phyloP scores from a whole-genome alignment of 2,888 invertebrate species.

The Lepidochrysops patricia region DNA sequence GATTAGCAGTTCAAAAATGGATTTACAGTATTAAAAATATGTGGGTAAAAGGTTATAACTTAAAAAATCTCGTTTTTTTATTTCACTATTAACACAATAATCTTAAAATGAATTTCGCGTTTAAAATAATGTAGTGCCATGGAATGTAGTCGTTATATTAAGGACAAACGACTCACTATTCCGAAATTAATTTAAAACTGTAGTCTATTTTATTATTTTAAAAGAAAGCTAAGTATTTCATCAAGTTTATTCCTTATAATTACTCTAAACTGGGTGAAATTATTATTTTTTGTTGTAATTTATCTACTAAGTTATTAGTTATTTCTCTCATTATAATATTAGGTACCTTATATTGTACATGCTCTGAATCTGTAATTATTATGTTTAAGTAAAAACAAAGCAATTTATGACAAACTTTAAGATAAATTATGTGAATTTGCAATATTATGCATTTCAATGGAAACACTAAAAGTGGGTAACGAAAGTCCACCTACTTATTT shows the following conservation, averaged over 20 bases:
- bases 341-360: too few species aligned
- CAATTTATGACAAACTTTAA: too few species aligned
- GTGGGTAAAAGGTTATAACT: neutral
- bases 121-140: slow-evolving; percentile 33
- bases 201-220: too few species aligned
- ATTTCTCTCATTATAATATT: too few species aligned
- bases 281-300: too few species aligned
- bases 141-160: slow-evolving; percentile 23
- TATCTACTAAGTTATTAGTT: too few species aligned
- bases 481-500: neutral
- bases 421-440: neutral
- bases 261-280: too few species aligned
- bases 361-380: too few species aligned
- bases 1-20: neutral
- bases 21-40: neutral
- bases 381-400: too few species aligned
- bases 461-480: neutral
- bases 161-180: neutral
- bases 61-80: neutral
- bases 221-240: too few species aligned
- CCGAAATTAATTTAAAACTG: neutral
- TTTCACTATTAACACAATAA: neutral
- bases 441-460: neutral
- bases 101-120: slow-evolving; percentile 10
- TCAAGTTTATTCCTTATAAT: too few species aligned